Conservation (phyloP, 1,140 invertebrate genomes). For the Leptinotarsa texana region DNA sequence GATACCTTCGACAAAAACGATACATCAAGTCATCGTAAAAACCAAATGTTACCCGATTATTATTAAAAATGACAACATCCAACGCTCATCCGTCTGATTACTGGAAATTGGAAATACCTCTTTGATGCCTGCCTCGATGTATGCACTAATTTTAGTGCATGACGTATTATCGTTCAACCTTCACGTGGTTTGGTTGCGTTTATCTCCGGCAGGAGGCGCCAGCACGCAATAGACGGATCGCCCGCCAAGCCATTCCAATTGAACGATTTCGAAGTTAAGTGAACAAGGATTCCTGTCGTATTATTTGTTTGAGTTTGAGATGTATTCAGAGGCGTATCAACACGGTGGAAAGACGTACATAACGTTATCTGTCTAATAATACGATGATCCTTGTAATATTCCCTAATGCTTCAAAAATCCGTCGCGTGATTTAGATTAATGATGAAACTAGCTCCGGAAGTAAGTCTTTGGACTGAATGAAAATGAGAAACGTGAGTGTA, state of each 20-base stretch:
- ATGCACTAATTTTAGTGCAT: constrained; percentile 5
- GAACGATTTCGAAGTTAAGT: constrained; percentile 2
- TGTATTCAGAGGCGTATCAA: too few species aligned
- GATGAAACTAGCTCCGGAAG: too few species aligned
- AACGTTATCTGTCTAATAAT: too few species aligned
- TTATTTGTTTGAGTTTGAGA: neutral
- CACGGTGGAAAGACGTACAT: too few species aligned
- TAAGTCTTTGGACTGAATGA: too few species aligned
- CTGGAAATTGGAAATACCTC: constrained; percentile 8
- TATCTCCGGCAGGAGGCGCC: neutral
- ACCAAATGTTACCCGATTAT: neutral
- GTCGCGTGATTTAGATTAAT: too few species aligned
- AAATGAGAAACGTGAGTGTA: too few species aligned
- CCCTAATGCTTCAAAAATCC: too few species aligned
- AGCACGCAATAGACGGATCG: neutral
- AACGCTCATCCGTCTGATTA: neutral
- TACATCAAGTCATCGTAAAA: too few species aligned
- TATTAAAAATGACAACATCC: constrained; percentile 6
- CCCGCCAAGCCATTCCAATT: neutral
- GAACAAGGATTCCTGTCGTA: constrained; percentile 5
- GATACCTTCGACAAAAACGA: too few species aligned
- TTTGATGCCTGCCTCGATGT: too few species aligned
- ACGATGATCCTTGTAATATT: too few species aligned
- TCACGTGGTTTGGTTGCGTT: neutral
- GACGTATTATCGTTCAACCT: neutral